Percentiles rank a stretch among this genome's conserved stretches.
Evolutionary conservation across 2,888 invertebrate genomes (phyloP).

Genomic region (Brenthis daphne): DNA sequence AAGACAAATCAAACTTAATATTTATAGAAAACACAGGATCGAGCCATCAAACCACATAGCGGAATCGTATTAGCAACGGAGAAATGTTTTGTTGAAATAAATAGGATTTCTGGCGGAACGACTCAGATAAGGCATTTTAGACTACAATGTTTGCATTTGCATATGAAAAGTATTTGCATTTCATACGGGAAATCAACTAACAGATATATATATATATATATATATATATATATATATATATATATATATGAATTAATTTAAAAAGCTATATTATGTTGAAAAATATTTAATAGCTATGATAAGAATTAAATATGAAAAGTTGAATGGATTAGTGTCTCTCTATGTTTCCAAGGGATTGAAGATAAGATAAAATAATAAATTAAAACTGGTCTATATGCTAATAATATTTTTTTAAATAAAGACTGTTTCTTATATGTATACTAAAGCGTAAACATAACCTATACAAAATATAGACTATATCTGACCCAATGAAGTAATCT

Average conservation of each 20-base stretch:
- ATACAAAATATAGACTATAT: neutral
- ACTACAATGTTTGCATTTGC: slow-evolving; percentile 35
- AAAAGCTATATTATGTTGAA: neutral
- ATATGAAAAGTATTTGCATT: slow-evolving; percentile 37
- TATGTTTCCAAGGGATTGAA: too few species aligned
- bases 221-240: neutral
- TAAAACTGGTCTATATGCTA: too few species aligned
- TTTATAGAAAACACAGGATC: slow-evolving; percentile 13
- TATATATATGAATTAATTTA: neutral
- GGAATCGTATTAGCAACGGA: slow-evolving; percentile 30
- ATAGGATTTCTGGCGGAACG: slow-evolving; percentile 29
- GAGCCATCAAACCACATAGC: slow-evolving; percentile 25
- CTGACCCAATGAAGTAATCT: neutral
- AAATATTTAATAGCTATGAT: too few species aligned
- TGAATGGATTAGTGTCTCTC: too few species aligned
- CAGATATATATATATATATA: neutral
- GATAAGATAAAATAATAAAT: too few species aligned
- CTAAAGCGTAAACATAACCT: neutral
- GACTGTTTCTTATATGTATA: too few species aligned
- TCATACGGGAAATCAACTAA: slow-evolving; percentile 20
- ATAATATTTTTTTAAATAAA: neutral
- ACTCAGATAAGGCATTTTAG: slow-evolving; percentile 33
- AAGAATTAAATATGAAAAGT: too few species aligned
- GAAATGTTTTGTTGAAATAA: slow-evolving; percentile 35
- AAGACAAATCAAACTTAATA: slow-evolving; percentile 16